Evolutionary conservation across 2,113 vertebrate species (phyloP).

Genomic region (Lophius piscatorius): DNA sequence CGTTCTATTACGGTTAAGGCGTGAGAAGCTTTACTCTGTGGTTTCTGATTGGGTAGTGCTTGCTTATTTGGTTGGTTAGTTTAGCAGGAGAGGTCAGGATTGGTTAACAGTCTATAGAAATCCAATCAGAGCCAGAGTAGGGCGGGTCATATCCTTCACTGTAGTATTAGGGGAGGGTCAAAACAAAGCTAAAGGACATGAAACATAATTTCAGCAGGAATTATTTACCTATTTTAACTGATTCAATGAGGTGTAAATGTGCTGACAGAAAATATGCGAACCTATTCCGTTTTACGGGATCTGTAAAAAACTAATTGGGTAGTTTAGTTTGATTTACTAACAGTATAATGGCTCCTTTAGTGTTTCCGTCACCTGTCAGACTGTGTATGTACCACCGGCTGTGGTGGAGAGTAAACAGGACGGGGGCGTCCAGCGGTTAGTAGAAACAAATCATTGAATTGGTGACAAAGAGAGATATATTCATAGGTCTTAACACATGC

Average conservation of each 20-base stretch:
- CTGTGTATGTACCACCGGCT: slow-evolving; percentile 28
- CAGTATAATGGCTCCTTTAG: slow-evolving; percentile 27
- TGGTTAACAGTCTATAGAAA: too few relatives aligned
- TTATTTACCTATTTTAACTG: too few relatives aligned
- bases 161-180: too few relatives aligned
- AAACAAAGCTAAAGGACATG: too few relatives aligned
- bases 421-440: slow-evolving; percentile 24
- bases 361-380: slow-evolving; percentile 28
- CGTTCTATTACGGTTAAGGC: too few relatives aligned
- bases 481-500: not conserved
- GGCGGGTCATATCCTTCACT: too few relatives aligned
- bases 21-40: too few relatives aligned
- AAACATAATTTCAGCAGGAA: too few relatives aligned
- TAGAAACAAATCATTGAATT: not conserved
- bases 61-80: too few relatives aligned
- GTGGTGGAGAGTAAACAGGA: slow-evolving; percentile 14
- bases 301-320: not conserved
- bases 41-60: too few relatives aligned
- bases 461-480: not conserved
- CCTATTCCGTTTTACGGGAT: not conserved
- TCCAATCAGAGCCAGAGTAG: too few relatives aligned
- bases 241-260: not conserved
- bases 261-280: not conserved
- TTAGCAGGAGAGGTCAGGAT: too few relatives aligned
- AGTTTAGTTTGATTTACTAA: not conserved